phyloP scores from a whole-genome alignment of 2,888 invertebrate species.

The Papilio demoleus region DNA sequence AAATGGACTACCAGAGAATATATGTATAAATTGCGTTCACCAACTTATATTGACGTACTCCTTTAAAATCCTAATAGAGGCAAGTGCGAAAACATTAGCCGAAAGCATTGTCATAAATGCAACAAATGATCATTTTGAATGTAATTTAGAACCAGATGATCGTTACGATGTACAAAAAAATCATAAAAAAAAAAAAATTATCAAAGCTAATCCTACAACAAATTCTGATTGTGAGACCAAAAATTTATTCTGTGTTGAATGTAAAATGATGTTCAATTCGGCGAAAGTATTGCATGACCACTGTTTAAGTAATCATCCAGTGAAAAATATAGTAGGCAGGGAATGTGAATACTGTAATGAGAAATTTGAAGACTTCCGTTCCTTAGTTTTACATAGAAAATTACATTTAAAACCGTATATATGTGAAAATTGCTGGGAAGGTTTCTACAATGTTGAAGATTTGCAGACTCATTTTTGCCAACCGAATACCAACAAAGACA shows the following conservation, averaged over 20 bases:
- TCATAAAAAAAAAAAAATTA: conserved; percentile 40
- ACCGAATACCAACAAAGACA: conserved; percentile 61
- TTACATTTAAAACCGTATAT: conserved; percentile 72
- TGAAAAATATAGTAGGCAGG: conserved; percentile 64
- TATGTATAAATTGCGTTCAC: conserved; percentile 75
- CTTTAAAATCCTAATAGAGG: conserved; percentile 73
- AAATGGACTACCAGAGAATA: conserved; percentile 65
- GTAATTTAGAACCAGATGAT: conserved; percentile 60
- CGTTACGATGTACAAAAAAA: conserved; percentile 42
- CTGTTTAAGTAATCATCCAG: conserved; percentile 65
- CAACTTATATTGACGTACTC: conserved; percentile 77
- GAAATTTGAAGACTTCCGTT: conserved; percentile 75
- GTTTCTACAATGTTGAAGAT: conserved; percentile 63
- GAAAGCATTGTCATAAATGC: conserved; percentile 55
- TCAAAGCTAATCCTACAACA: conserved; percentile 49
- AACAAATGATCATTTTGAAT: conserved; percentile 60
- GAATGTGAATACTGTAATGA: conserved; percentile 78
- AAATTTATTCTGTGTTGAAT: conserved; percentile 71
- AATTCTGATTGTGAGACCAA: conserved; percentile 51
- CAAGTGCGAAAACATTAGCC: conserved; percentile 62
- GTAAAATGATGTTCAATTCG: conserved; percentile 68
- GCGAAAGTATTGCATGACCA: conserved; percentile 63
- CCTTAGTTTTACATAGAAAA: conserved; percentile 72
- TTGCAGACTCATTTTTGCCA: conserved; percentile 65
- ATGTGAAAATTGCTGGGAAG: conserved; percentile 78